Evolutionary conservation across 1,140 invertebrate species (phyloP).

Genomic region (Drosophila guanche): DNA sequence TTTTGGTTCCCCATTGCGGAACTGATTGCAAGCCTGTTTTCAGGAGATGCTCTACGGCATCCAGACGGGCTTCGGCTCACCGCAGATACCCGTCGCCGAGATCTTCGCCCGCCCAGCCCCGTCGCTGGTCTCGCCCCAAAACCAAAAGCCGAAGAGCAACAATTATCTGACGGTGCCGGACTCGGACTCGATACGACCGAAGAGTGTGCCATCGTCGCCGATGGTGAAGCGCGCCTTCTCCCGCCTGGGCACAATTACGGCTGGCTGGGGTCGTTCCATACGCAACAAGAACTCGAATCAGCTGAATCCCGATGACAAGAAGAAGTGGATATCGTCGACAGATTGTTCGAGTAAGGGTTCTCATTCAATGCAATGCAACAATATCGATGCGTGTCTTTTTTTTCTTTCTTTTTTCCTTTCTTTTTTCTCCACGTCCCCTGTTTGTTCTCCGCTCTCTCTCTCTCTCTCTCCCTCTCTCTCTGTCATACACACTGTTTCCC

Average conservation of each 20-base stretch:
- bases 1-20: not conserved
- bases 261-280: constrained; percentile 94
- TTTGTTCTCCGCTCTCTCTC: constrained; percentile 31
- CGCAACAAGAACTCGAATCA: constrained; percentile 89
- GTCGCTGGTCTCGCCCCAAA: constrained; percentile 91
- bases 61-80: constrained; percentile 95
- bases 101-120: constrained; percentile 92
- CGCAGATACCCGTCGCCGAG: constrained; percentile 95
- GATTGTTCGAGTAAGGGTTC: constrained; percentile 92
- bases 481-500: constrained; percentile 20
- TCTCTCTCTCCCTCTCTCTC: constrained; percentile 33
- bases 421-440: constrained; percentile 43
- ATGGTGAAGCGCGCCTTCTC: constrained; percentile 97
- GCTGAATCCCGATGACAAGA: constrained; percentile 92
- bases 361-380: constrained; percentile 74
- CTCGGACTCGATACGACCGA: constrained; percentile 88
- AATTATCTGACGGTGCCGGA: constrained; percentile 94
- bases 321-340: constrained; percentile 95
- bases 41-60: constrained; percentile 98
- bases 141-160: constrained; percentile 92
- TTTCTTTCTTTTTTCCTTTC: constrained; percentile 54
- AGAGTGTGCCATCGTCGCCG: constrained; percentile 96
- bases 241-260: constrained; percentile 93
- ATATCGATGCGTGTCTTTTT: constrained; percentile 82
- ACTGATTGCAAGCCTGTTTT: not conserved